A percentile compares a stretch with the other conserved stretches of the same genome.
Evolutionary conservation across 2,797 vertebrate species (phyloP).

Genomic region (Varecia variegata): DNA sequence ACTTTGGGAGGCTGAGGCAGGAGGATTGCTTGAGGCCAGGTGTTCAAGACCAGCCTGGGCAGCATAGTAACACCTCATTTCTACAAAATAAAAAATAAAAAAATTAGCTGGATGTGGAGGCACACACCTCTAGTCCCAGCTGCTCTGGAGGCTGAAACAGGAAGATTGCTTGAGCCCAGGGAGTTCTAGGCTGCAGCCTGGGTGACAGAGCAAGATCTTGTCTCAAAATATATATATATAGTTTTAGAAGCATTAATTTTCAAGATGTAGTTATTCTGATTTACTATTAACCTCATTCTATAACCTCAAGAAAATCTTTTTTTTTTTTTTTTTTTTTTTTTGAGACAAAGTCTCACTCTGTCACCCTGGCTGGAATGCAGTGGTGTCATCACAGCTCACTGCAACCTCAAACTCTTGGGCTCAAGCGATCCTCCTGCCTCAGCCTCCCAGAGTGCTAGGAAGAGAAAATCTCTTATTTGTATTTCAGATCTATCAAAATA

Average conservation of each 20-base stretch:
- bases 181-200: not conserved
- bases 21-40: not conserved
- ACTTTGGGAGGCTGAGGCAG: not conserved
- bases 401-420: not conserved
- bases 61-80: not conserved
- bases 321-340: not conserved
- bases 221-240: not conserved
- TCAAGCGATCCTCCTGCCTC: not conserved
- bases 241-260: slow-evolving; percentile 31
- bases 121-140: not conserved
- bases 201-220: not conserved
- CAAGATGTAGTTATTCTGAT: not conserved
- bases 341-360: not conserved
- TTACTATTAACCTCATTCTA: not conserved
- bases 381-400: not conserved
- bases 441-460: not conserved
- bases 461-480: not conserved
- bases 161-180: not conserved
- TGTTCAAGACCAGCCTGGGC: not conserved
- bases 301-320: not conserved
- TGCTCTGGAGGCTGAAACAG: not conserved
- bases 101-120: not conserved
- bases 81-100: not conserved
- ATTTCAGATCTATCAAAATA: not conserved
- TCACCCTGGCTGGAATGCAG: not conserved